Percentiles rank a stretch among this genome's conserved stretches.
Evolutionary conservation across 2,797 vertebrate genomes (phyloP).

Genomic region (Gymnoscopelus microlampas): DNA sequence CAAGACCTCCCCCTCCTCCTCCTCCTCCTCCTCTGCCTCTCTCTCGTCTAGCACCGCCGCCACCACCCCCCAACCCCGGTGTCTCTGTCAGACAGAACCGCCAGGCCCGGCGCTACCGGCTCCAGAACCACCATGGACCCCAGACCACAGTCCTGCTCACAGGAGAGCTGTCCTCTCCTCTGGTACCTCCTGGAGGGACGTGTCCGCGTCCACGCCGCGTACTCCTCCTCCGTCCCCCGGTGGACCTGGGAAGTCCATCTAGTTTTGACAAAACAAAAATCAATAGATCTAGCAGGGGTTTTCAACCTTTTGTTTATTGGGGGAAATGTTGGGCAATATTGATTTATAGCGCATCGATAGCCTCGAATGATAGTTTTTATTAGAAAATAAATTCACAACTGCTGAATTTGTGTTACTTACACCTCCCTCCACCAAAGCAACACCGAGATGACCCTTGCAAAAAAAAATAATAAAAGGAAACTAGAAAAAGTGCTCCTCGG

Average conservation of each 20-base stretch:
- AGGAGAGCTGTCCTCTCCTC: conserved; percentile 57
- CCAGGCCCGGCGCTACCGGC: not conserved
- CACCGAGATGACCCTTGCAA: conserved; percentile 42
- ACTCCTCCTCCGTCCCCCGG: conserved; percentile 26
- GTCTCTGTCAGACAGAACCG: conserved; percentile 31
- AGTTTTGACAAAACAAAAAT: not conserved
- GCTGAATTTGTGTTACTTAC: conserved; percentile 21
- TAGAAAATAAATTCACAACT: no score
- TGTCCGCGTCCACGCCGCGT: conserved; percentile 51
- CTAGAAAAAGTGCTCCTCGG: no score
- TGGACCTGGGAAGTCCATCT: not conserved
- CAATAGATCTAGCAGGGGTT: not conserved
- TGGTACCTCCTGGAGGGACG: conserved; percentile 54
- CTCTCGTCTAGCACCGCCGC: conserved; percentile 22
- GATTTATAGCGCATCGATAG: no score
- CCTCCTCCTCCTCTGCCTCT: conserved; percentile 46
- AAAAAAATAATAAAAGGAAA: not conserved
- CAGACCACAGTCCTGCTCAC: conserved; percentile 14
- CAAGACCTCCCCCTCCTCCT: conserved; percentile 49
- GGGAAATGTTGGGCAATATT: no score
- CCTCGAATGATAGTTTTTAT: no score
- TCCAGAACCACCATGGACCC: not conserved
- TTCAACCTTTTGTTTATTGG: no score
- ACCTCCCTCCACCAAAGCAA: conserved; percentile 47
- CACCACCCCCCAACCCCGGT: conserved; percentile 15